phyloP scores from a whole-genome alignment of 1,140 invertebrate genomes.

The Ericerus pela region DNA sequence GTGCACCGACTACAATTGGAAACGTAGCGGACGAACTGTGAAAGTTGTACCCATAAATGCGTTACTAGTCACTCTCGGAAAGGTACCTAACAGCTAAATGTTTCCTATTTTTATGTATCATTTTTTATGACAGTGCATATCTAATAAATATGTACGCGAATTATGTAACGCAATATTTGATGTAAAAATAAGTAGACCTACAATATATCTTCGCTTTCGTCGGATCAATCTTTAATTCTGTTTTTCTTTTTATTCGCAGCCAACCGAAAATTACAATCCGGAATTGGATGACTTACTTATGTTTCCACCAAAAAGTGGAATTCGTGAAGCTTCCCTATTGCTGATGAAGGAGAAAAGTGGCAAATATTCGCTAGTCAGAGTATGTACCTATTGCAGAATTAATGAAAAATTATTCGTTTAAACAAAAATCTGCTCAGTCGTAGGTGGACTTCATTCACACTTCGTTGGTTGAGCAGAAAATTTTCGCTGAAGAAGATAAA shows the following conservation, averaged over 20 bases:
- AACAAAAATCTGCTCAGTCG: too few relatives aligned
- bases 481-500: too few relatives aligned
- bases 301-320: slow-evolving; percentile 50
- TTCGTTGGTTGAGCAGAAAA: too few relatives aligned
- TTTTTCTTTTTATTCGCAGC: slow-evolving; percentile 30
- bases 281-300: slow-evolving; percentile 34
- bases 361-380: slow-evolving; percentile 64
- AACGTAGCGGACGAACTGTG: slow-evolving; percentile 62
- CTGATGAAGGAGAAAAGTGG: slow-evolving; percentile 81
- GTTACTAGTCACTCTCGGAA: slow-evolving; percentile 58
- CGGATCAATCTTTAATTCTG: slow-evolving; percentile 1
- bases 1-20: slow-evolving; percentile 76
- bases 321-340: slow-evolving; percentile 72
- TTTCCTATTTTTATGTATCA: not conserved
- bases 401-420: too few relatives aligned
- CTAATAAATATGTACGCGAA: too few relatives aligned
- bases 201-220: not conserved
- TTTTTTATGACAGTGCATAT: too few relatives aligned
- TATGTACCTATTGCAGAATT: too few relatives aligned
- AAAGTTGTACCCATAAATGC: slow-evolving; percentile 76
- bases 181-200: too few relatives aligned
- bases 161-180: too few relatives aligned
- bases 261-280: slow-evolving; percentile 36
- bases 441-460: too few relatives aligned
- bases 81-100: slow-evolving; percentile 38